These are phyloP conservation scores for Harpalus rufipes DNA, from an alignment of 2,888 invertebrate genomes.

Conservation along the genomic window DNA sequence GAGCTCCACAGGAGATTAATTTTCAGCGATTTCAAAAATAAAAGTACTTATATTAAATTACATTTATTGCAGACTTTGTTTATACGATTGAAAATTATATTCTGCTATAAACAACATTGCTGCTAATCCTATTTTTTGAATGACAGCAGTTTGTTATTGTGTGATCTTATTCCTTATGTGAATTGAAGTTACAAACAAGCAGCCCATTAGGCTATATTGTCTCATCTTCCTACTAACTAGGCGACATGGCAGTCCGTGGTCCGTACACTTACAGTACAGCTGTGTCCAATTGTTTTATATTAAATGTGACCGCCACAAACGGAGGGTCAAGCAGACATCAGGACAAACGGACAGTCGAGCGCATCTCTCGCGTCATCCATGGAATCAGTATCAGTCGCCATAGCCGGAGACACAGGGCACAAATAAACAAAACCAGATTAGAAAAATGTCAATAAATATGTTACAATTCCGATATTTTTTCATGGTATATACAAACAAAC, in stretches of 20 bases:
- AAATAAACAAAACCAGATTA: no score
- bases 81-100: no score
- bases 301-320: slow-evolving; percentile 58
- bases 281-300: slow-evolving; percentile 62
- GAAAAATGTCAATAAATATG: no score
- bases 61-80: no score
- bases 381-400: not conserved
- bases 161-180: not conserved
- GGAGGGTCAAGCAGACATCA: slow-evolving; percentile 52
- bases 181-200: slow-evolving; percentile 10
- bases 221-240: slow-evolving; percentile 32
- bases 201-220: slow-evolving; percentile 31
- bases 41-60: no score
- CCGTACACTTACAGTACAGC: slow-evolving; percentile 39
- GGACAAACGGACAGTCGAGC: not conserved
- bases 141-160: no score
- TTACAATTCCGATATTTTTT: no score
- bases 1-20: no score
- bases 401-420: not conserved
- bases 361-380: slow-evolving; percentile 11
- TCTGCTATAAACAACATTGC: no score
- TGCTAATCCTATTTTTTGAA: no score
- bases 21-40: no score
- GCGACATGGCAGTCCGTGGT: slow-evolving; percentile 9
- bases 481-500: no score